phyloP scores from a whole-genome alignment of 2,797 vertebrate species.

The Microctenopoma steveboyesi region DNA sequence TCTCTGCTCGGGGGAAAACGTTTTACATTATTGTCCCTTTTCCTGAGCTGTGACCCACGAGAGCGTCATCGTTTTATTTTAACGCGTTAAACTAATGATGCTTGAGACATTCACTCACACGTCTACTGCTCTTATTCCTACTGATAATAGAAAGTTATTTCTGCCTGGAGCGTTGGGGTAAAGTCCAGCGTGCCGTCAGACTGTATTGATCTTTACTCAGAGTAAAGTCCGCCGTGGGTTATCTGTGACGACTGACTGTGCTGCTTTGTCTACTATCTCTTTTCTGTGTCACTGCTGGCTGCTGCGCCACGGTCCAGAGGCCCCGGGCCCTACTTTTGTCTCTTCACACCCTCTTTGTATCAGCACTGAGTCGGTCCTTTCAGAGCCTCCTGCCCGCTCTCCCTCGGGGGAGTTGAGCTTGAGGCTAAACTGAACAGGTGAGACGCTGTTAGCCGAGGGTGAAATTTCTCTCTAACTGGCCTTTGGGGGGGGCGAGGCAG shows the following conservation, averaged over 20 bases:
- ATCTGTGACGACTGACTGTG: conserved; percentile 56
- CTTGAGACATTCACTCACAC: not conserved
- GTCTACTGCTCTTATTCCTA: conserved; percentile 21
- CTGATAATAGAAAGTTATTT: conserved; percentile 4
- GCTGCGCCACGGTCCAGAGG: conserved; percentile 53
- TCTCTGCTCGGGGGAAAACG: not conserved
- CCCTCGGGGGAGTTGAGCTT: conserved; percentile 66
- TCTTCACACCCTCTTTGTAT: conserved; percentile 81
- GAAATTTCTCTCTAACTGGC: conserved; percentile 75
- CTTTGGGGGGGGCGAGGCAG: conserved; percentile 54
- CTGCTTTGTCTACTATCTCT: conserved; percentile 54
- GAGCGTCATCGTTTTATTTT: not conserved
- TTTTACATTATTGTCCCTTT: too few relatives aligned
- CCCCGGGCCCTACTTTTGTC: conserved; percentile 66
- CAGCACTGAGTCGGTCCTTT: conserved; percentile 63
- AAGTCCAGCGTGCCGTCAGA: conserved; percentile 62
- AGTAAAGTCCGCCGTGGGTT: conserved; percentile 68
- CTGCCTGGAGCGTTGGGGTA: conserved; percentile 54
- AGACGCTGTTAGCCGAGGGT: conserved; percentile 71
- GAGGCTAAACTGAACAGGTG: conserved; percentile 70
- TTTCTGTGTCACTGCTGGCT: conserved; percentile 37
- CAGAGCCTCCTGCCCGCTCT: conserved; percentile 63
- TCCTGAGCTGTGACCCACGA: too few relatives aligned
- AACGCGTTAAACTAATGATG: not conserved
- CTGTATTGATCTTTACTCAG: conserved; percentile 60